Base-by-base conservation (phyloP, 2,113 vertebrate genomes). In the Redunca redunca region DNA sequence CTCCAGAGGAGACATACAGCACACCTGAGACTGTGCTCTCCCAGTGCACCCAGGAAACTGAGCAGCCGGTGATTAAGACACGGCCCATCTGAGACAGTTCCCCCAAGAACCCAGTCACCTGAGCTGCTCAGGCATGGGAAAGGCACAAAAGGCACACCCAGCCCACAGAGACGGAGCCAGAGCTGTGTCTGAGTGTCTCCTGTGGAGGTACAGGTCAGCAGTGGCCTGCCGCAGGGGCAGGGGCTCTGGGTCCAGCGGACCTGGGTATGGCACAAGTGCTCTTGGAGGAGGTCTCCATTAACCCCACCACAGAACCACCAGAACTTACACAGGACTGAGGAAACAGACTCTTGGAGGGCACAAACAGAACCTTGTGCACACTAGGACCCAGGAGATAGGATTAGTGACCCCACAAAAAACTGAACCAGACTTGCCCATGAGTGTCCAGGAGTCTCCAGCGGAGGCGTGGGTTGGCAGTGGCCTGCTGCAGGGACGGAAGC, bases 361-460 rank as follows among this genome's bases (percentile, higher is more conserved):
- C 67, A 71, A 71, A 71, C 10, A 71, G 16, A 40, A 71, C 10
- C 19, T 71, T 40, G 19, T 40, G 10, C 2, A 3, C n/a, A 23
- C 5, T 12, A 36, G 67, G 67, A 23, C 19, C 67, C 67, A 71
- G 19, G 10, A 40, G n/a, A 71, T 12, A 71, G n/a, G n/a, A 23
- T 21, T 10, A 40, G 19, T 40, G 10, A 40, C n/a, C 19, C n/a
- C 67, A 23, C 67, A 71, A 71, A n/a, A 71, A 40, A 40, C n/a
- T 71, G 19, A 71, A 2, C 19, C 67, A 71, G n/a, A 71, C n/a
- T 6, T 71, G 67, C n/a, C 67, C n/a, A 3, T 6, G 67, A 71
- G 67, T 40, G n/a, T 40, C 67, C 67, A 40, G 5, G 67, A 40
- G 67, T 71, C 67, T 40, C 67, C 0, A 0, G 67, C 0, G 0